phyloP scores from a whole-genome alignment of 1,140 invertebrate genomes.

The Drosophila malerkotliana region DNA sequence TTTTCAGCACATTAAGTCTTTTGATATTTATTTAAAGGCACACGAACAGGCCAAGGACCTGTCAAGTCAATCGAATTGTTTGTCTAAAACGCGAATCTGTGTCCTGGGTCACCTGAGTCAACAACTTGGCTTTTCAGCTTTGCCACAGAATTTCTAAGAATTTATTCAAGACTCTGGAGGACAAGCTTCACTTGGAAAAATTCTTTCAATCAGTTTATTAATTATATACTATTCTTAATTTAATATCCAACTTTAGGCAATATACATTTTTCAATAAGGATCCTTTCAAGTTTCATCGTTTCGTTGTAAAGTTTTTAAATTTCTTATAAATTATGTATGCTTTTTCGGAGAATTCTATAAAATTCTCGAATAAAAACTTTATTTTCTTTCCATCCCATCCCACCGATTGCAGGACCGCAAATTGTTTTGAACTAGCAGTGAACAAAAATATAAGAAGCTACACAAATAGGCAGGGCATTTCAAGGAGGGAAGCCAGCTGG shows the following conservation, averaged over 20 bases:
- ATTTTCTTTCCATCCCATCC: conserved; percentile 3
- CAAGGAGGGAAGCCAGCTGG: conserved; percentile 7
- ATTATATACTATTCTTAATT: not conserved
- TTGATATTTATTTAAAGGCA: conserved; percentile 37
- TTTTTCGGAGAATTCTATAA: not conserved
- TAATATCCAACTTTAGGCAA: too few species aligned
- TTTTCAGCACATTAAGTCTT: conserved; percentile 41
- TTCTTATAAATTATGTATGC: not conserved
- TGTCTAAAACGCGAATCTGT: conserved; percentile 24
- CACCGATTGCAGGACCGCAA: conserved; percentile 37
- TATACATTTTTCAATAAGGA: too few species aligned
- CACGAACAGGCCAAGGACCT: conserved; percentile 12
- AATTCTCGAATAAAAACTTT: conserved; percentile 40
- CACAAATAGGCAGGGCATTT: conserved; percentile 22
- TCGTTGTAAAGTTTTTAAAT: not conserved
- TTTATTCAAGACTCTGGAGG: conserved; percentile 3
- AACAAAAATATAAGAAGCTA: conserved; percentile 36
- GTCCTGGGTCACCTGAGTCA: conserved; percentile 36
- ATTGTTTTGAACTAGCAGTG: conserved; percentile 64
- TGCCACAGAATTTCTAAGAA: conserved; percentile 50
- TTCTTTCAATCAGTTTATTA: not conserved
- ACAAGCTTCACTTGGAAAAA: conserved; percentile 16
- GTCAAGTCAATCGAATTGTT: conserved; percentile 52
- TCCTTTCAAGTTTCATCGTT: not conserved
- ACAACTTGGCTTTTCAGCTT: conserved; percentile 26